phyloP scores from a whole-genome alignment of 2,797 vertebrate species.

The Anableps anableps region DNA sequence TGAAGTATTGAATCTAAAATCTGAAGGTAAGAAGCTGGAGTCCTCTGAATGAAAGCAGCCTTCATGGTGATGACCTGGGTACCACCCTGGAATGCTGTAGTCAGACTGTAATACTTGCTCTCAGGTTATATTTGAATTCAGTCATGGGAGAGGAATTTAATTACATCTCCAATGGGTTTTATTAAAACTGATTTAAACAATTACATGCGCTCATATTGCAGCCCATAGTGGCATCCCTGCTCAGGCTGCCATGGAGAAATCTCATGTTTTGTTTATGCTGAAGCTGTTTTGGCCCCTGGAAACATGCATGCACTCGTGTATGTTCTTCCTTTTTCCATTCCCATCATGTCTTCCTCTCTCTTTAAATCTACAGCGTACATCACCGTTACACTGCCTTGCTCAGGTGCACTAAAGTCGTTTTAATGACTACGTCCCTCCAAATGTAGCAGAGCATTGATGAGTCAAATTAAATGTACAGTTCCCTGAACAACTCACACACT shows the following conservation, averaged over 20 bases:
- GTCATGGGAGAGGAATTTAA: background rate
- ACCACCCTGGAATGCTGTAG: background rate
- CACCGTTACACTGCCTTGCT: background rate
- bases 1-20: background rate
- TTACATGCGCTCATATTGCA: background rate
- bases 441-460: background rate
- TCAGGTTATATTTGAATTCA: background rate
- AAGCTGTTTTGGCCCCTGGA: background rate
- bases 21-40: no score
- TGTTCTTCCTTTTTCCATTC: constrained; percentile 11
- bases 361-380: background rate
- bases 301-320: constrained; percentile 2
- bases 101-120: background rate
- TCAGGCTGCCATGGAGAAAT: background rate
- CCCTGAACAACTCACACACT: background rate
- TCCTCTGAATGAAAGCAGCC: background rate
- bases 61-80: background rate
- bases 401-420: constrained; percentile 5
- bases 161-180: background rate
- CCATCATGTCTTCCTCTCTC: background rate
- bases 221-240: background rate
- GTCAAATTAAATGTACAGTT: background rate
- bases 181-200: background rate
- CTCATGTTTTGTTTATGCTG: background rate
- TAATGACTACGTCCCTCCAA: background rate